Base-by-base conservation (phyloP, 2,113 vertebrate genomes). In the Pimephales promelas region DNA sequence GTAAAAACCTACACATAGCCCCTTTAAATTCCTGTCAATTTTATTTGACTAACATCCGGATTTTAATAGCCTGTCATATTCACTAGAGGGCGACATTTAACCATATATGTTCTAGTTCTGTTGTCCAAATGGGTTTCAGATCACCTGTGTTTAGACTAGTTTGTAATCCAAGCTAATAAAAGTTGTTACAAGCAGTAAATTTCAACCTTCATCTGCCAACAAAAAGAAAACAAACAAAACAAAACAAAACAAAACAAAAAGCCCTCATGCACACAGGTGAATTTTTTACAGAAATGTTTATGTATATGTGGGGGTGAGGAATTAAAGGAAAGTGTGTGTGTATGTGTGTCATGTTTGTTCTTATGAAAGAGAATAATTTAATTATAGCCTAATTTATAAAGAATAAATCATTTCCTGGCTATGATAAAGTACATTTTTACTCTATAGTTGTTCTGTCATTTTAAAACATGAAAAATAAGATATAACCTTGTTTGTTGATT, bases 11-110 rank as follows among this genome's bases (percentile, higher is more conserved):
- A n/a, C n/a, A n/a, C n/a, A n/a, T n/a, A n/a, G n/a, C n/a, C n/a
- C n/a, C n/a, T n/a, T n/a, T 18, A 20, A 31, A 66, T 45, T 72
- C 1, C 40, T 24, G 22, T n/a, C 40, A 1, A 9, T 47, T 43
- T 70, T 36, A 36, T 40, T 36, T 45, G 36, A n/a, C 10, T 22
- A 4, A 26, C n/a, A 43, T 43, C 47, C 34, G 28, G 45, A 24
- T 74, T 14, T 31, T 79, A 59, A 26, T 73, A 56, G 1, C 52
- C 36, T 24, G 1, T 28, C 2, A 43, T n/a, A 9, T 74, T 68
- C 81, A 83, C 59, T 62, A 87, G 84, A 76, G 76, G 84, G 77
- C 14, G 56, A 56, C 64, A 40, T 85, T 70, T 40, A 14, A 10
- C 52, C 6, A 70, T 61, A 71, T 62, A 34, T 10, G 7, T 16